Percentiles rank a stretch among this genome's conserved stretches.
phyloP scores from a whole-genome alignment of 1,140 invertebrate genomes.

The Pristionchus pacificus region DNA sequence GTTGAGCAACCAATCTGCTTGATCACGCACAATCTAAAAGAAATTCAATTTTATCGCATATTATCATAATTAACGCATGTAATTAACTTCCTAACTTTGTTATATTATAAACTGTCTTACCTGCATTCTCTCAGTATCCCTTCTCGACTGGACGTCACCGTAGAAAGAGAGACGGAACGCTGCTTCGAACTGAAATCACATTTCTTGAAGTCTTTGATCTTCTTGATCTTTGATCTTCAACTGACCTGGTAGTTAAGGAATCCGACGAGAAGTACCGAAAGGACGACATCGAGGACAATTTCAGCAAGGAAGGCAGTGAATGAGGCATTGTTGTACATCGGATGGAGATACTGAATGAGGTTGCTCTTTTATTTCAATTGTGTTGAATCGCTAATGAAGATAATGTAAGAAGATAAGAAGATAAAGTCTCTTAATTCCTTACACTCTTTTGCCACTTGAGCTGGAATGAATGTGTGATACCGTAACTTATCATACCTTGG shows the following conservation, averaged over 20 bases:
- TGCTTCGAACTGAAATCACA: conserved; percentile 74
- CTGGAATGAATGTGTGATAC: no score
- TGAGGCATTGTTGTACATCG: no score
- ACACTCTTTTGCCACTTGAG: no score
- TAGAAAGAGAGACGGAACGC: conserved; percentile 87
- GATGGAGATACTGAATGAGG: no score
- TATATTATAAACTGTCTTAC: neutral
- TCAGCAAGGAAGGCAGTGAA: conserved; percentile 65
- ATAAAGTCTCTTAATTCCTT: no score
- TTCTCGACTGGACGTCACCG: conserved; percentile 79
- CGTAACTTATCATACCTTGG: no score
- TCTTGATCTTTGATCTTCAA: no score
- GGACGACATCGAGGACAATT: conserved; percentile 73
- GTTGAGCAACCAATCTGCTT: conserved; percentile 89
- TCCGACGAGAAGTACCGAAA: conserved; percentile 79
- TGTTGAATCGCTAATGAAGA: no score
- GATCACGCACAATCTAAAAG: conserved; percentile 75
- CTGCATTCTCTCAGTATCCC: conserved; percentile 73
- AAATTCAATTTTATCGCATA: conserved; percentile 57
- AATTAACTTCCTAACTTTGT: no score
- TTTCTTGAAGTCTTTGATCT: no score
- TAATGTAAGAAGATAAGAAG: no score
- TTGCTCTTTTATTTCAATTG: no score
- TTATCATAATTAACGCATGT: conserved; percentile 50
- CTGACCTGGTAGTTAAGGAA: conserved; percentile 62